Base-by-base conservation (phyloP, 2,888 invertebrate species). In the Polydrusus cervinus region DNA sequence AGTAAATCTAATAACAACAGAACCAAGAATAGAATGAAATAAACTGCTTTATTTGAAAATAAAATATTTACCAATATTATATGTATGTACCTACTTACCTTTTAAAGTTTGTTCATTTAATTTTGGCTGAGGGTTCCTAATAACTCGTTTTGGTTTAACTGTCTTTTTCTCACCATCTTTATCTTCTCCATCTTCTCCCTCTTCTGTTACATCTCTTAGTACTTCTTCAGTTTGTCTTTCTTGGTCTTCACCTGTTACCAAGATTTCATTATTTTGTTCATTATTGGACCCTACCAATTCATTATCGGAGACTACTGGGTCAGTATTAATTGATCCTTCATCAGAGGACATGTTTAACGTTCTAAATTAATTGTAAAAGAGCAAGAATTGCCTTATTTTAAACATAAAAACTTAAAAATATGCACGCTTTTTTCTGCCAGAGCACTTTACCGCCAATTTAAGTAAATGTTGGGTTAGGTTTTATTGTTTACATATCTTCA, bases 101-200 rank as follows among this genome's bases (percentile, higher is more conserved):
- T 91, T 93, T 13, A 98, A 87, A 7, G 92, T 90, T 34, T 93
- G 92, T 0, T 91, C 90, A 78, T 94, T 92, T 20, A 96, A 86
- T 78, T 91, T 90, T 1, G 91, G 91, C 71, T 91, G 89, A 0
- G 93, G 93, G 84, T 93, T 93, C 74, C 90, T 90, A 0, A 90
- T 86, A 11, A 91, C 87, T 60, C 90, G 88, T 79, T 90, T 92
- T 0, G 90, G 87, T 82, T 89, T 89, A 61, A 83, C 82, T 76
- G 81, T 82, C 47, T 78, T 86, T 77, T 88, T 89, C 83, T 88
- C 87, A 60, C 88, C 87, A 16, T 83, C 82, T 47, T 51, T 38
- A 38, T 60, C 34, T 2, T 82, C 85, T 16, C 76, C 86, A 76
- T 80, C 87, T 70, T 78, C 79, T 43, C 79, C 71, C 72, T 79